Base-by-base conservation (phyloP, 2,888 invertebrate genomes). In the Cantharis nigra region DNA sequence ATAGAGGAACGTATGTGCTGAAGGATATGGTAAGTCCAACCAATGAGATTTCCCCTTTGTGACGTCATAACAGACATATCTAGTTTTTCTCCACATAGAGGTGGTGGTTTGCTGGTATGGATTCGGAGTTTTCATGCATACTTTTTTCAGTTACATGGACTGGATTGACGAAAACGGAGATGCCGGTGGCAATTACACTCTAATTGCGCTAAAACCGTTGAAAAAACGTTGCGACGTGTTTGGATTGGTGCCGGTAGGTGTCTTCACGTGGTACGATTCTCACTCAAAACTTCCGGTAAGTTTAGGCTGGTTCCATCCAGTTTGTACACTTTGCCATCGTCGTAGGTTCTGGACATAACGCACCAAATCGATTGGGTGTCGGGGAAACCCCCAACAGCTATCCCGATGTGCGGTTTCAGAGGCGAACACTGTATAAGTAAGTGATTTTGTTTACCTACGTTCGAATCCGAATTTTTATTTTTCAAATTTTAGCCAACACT, bases 131-230 rank as follows among this genome's bases (percentile, higher is more conserved):
- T 20, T 20, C 20, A 20, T 3, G 20, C 20, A 20, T 20, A 20
- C 23, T 23, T 64, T 23, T 64, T 64, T n/a, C 87, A 96, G 97
- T 64, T 97, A 97, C 87, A 94, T 95, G 90, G 94, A 96, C n/a
- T 94, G 95, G 85, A 96, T 98, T 92, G 97, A 98, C 87, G 94
- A 95, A 83, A 94, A 95, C 84, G 97, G 97, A 0, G 97, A 98
- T 85, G 96, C 97, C 0, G 96, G 96, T 85, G 98, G 98, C 11
- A 98, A 98, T 91, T 98, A 97, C 89, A 97, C 97, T 0, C 90
- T 98, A 79, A 91, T 98, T 82, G 93, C 94, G 3, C 85, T 91
- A 72, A 90, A 90, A 78, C 84, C 84, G 72, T 83, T 89, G 69
- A 77, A 83, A 80, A 18, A 83, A 87, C 63, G 80, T 74, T 81